Evolutionary conservation across 2,797 vertebrate genomes (phyloP).

Genomic region (Ataeniobius toweri): DNA sequence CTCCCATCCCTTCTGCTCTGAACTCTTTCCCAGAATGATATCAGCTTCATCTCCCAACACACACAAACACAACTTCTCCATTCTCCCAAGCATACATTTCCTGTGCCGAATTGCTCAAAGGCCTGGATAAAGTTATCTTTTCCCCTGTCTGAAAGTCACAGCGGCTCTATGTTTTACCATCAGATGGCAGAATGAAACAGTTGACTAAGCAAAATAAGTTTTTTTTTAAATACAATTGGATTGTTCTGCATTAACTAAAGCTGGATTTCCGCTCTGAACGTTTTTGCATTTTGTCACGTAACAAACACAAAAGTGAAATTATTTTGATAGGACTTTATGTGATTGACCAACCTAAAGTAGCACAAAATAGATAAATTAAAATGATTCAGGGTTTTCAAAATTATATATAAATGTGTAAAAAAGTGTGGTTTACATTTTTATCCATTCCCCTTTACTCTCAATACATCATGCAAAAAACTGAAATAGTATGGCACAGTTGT

Average conservation of each 20-base stretch:
- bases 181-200: conserved; percentile 45
- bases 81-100: conserved; percentile 66
- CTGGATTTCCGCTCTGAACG: conserved; percentile 4
- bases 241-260: conserved; percentile 20
- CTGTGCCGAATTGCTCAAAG: conserved; percentile 54
- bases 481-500: too few species aligned
- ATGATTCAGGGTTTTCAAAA: neutral
- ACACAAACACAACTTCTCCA: conserved; percentile 30
- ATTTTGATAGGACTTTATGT: neutral
- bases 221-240: conserved; percentile 26
- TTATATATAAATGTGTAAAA: neutral
- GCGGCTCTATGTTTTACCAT: conserved; percentile 35
- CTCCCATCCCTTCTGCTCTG: conserved; percentile 65
- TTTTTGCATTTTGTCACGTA: neutral
- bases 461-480: neutral
- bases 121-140: conserved; percentile 50
- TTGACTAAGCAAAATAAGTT: conserved; percentile 47
- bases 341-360: neutral
- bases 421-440: neutral
- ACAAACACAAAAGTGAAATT: neutral
- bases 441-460: neutral
- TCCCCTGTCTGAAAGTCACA: conserved; percentile 56
- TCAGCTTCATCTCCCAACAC: conserved; percentile 58
- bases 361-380: neutral
- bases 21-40: conserved; percentile 74